phyloP scores from a whole-genome alignment of 2,797 vertebrate genomes.

The Leptodactylus fallax region DNA sequence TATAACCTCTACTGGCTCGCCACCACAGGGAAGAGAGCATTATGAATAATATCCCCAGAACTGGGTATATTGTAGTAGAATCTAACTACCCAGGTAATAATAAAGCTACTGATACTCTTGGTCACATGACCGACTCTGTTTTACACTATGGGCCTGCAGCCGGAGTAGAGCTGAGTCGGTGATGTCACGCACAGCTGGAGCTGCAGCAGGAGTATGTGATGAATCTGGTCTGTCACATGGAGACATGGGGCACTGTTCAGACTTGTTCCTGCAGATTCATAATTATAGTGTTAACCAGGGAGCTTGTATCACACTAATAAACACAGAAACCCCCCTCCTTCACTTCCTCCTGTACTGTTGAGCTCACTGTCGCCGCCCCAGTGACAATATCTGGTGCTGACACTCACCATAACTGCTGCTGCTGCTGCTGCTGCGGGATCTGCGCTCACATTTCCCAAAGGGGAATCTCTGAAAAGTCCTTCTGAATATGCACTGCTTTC shows the following conservation, averaged over 20 bases:
- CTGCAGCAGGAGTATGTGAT: background rate
- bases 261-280: background rate
- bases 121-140: no score
- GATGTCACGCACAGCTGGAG: no score
- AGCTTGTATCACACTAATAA: background rate
- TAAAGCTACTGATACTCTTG: no score
- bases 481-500: constrained; percentile 52
- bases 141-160: no score
- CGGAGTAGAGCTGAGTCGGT: no score
- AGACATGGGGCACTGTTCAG: background rate
- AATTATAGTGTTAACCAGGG: background rate
- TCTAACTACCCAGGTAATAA: no score
- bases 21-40: no score
- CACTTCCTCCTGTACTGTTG: no score
- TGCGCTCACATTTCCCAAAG: constrained; percentile 49
- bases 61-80: no score
- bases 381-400: no score
- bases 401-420: constrained; percentile 50
- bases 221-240: background rate
- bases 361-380: background rate
- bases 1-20: no score
- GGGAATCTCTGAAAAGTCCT: constrained; percentile 52
- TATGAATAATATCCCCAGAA: no score
- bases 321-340: background rate
- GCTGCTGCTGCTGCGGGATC: constrained; percentile 33